A percentile compares a stretch with the other conserved stretches of the same genome.
phyloP scores from a whole-genome alignment of 2,113 vertebrate genomes.

The Onychostruthus taczanowskii region DNA sequence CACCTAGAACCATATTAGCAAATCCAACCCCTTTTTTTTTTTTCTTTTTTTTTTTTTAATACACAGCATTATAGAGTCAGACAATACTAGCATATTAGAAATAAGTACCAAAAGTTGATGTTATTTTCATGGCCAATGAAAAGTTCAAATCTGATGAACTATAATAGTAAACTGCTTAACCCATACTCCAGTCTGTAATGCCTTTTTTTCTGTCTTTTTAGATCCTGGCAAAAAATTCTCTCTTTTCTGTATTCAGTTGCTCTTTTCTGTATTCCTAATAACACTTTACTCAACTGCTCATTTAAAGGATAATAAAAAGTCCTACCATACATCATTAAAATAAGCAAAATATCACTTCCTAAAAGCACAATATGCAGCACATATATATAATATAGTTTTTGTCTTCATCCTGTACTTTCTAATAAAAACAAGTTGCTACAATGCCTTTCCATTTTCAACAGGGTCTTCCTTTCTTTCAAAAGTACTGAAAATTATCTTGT shows the following conservation, averaged over 20 bases:
- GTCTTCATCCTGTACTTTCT: neutral
- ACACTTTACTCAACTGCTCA: neutral
- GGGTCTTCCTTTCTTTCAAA: neutral
- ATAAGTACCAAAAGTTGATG: neutral
- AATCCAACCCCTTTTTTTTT: neutral
- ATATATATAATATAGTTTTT: neutral
- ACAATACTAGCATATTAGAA: neutral
- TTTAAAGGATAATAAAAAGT: neutral
- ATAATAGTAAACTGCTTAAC: neutral
- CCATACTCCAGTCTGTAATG: neutral
- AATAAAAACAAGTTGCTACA: neutral
- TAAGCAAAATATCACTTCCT: neutral
- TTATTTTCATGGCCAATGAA: neutral
- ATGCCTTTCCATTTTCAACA: neutral
- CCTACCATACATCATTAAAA: neutral
- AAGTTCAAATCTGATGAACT: neutral
- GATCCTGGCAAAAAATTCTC: neutral
- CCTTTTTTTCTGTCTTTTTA: neutral
- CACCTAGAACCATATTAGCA: neutral
- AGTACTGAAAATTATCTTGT: neutral
- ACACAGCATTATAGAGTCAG: neutral
- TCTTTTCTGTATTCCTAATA: neutral
- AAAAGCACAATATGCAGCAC: neutral
- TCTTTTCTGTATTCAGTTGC: too few relatives aligned
- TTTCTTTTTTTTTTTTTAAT: neutral